Evolutionary conservation across 2,113 vertebrate species (phyloP).

Genomic region (Atractosteus spatula): DNA sequence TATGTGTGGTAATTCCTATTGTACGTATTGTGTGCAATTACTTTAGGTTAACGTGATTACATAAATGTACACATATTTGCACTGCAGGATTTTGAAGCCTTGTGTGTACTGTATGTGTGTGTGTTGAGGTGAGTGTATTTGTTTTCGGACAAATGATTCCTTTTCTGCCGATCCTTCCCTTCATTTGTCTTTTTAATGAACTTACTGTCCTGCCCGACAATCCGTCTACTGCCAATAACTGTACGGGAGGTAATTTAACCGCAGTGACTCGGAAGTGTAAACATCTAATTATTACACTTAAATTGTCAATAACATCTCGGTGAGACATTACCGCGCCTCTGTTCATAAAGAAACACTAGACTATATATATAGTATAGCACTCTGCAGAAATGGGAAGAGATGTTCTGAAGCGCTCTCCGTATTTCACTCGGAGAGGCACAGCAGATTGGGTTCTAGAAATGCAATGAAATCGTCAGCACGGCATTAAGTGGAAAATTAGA

Average conservation of each 20-base stretch:
- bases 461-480: no score
- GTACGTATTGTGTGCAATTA: no score
- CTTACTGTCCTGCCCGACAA: conserved; percentile 53
- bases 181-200: conserved; percentile 69
- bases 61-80: no score
- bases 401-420: no score
- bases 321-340: conserved; percentile 11
- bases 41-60: no score
- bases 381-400: no score
- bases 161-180: neutral
- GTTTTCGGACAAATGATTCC: neutral
- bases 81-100: no score
- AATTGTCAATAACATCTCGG: conserved; percentile 74
- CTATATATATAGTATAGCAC: no score
- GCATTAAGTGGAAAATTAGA: neutral
- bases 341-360: neutral
- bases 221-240: conserved; percentile 65
- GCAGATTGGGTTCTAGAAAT: no score
- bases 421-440: no score
- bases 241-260: conserved; percentile 69
- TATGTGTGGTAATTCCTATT: no score
- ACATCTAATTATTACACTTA: conserved; percentile 76
- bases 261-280: conserved; percentile 72
- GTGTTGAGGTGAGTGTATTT: neutral
- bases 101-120: no score